Evolutionary conservation across 2,888 invertebrate species (phyloP), one percentile per base, ranked within the genome.

Genomic region (Stenotaenia linearis): DNA sequence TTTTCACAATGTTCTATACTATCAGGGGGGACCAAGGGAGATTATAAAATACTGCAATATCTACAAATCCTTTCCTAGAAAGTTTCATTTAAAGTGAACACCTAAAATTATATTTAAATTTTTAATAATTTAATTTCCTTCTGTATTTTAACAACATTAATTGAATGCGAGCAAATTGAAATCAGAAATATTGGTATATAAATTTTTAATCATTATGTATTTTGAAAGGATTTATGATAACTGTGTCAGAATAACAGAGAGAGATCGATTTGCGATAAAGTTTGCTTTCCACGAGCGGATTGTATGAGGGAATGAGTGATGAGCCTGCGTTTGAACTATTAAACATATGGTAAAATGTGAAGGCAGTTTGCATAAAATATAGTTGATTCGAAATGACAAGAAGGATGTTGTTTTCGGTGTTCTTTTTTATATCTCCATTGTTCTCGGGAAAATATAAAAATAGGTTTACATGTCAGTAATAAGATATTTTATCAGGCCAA

Each of bases 191-290:
- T n/a, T n/a, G n/a, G n/a, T n/a, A n/a, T n/a, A n/a, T n/a, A n/a
- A n/a, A n/a, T n/a, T n/a, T n/a, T n/a, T n/a, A n/a, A n/a, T n/a
- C n/a, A n/a, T n/a, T n/a, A n/a, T n/a, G n/a, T n/a, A n/a, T n/a
- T n/a, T n/a, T n/a, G n/a, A n/a, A n/a, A n/a, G n/a, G n/a, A n/a
- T n/a, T n/a, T n/a, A n/a, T n/a, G n/a, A n/a, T n/a, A n/a, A 32
- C 32, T 32, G 32, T 32, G 32, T 32, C 4, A 45, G 45, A 5
- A 45, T 45, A 9, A 18, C 12, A 45, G 12, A 45, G 12, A 12
- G 18, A 69, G 28, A 69, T 69, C 69, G 69, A 69, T 69, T 69
- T 69, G 23, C 69, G 28, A 25, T 69, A 69, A 69, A 69, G 25
- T 61, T 18, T 61, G 61, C 61, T 61, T 61, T 25, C 69, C 10